Percentiles rank a stretch among this genome's conserved stretches.
phyloP scores from a whole-genome alignment of 2,113 vertebrate species.

The Corythaixoides concolor region DNA sequence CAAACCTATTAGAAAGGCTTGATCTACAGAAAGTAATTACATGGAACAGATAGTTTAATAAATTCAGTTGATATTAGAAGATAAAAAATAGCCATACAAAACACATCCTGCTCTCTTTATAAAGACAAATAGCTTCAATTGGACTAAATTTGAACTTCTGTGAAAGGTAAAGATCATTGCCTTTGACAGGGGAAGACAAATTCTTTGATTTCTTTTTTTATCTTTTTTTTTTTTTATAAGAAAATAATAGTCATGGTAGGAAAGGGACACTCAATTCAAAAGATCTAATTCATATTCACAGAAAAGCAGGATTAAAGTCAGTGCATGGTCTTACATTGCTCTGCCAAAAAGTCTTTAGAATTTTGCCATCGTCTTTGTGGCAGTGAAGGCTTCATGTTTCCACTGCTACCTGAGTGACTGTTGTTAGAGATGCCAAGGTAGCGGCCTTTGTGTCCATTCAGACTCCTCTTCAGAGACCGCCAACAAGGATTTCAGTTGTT shows the following conservation, averaged over 20 bases:
- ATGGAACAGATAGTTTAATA: background rate
- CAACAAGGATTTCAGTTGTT: background rate
- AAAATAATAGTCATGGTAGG: background rate
- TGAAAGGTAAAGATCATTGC: background rate
- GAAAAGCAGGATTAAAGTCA: background rate
- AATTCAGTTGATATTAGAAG: background rate
- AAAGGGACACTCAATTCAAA: background rate
- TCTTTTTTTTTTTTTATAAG: accelerated
- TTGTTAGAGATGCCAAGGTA: background rate
- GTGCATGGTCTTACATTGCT: background rate
- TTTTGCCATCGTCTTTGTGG: background rate
- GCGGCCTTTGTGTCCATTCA: background rate
- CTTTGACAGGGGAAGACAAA: background rate
- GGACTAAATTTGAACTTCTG: background rate
- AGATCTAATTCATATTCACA: background rate
- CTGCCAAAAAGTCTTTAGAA: background rate
- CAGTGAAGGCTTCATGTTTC: background rate
- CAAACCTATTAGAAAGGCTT: background rate
- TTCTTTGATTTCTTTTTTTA: too few relatives aligned
- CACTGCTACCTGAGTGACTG: background rate
- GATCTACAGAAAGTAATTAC: background rate
- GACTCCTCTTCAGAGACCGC: background rate
- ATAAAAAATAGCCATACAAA: background rate
- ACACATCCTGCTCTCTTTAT: background rate
- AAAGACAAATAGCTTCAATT: background rate